Percentiles rank a stretch among this genome's conserved stretches.
phyloP scores from a whole-genome alignment of 2,888 invertebrate genomes.

The Aquatica leii region DNA sequence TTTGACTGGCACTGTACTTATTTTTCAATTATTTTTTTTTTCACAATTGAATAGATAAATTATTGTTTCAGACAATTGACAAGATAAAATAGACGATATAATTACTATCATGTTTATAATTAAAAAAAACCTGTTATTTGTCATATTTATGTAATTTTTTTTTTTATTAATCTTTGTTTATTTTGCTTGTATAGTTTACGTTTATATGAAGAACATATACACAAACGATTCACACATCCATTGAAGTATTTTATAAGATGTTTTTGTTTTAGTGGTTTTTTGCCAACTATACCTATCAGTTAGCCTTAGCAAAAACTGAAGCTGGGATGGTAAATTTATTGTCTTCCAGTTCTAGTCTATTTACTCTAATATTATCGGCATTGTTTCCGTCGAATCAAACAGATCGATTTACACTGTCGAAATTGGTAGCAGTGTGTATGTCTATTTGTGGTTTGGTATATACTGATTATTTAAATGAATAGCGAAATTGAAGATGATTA shows the following conservation, averaged over 20 bases:
- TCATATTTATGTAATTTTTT: no score
- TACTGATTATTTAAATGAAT: constrained; percentile 3
- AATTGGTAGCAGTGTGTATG: constrained; percentile 80
- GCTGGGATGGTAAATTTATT: constrained; percentile 88
- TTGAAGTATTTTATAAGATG: no score
- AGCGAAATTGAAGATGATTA: constrained; percentile 26
- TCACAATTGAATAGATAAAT: no score
- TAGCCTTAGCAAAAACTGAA: constrained; percentile 84
- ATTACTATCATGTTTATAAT: no score
- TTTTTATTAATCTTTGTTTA: no score
- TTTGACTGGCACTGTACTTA: no score
- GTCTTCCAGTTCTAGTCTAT: constrained; percentile 88
- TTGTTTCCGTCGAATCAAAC: constrained; percentile 82
- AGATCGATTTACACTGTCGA: constrained; percentile 88
- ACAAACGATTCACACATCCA: no score
- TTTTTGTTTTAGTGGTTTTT: constrained; percentile 91
- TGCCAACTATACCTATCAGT: constrained; percentile 92
- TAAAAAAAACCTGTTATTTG: no score
- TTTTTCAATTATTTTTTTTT: no score
- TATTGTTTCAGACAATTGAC: no score
- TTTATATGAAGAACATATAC: no score
- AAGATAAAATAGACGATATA: no score
- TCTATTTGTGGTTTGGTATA: constrained; percentile 80
- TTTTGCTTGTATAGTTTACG: neutral
- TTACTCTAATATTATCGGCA: constrained; percentile 87